Evolutionary conservation across 2,888 invertebrate genomes (phyloP).

Genomic region (Steinernema carpocapsae): DNA sequence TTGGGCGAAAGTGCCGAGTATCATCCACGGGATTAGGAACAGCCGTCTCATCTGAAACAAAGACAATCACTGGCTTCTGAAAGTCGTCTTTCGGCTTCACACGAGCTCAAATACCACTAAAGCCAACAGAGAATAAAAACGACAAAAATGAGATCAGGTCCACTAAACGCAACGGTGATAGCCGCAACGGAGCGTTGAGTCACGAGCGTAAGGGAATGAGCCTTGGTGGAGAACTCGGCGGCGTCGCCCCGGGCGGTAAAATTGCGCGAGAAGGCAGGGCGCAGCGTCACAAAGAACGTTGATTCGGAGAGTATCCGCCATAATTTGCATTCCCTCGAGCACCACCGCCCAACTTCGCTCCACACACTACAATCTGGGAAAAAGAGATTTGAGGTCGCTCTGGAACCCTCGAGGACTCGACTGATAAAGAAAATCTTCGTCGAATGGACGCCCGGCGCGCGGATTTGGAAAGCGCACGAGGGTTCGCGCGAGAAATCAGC

Average conservation of each 20-base stretch:
- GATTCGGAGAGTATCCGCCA: slow-evolving; percentile 26
- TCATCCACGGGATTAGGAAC: slow-evolving; percentile 21
- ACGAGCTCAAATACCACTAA: neutral
- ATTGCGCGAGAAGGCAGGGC: neutral
- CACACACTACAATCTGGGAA: neutral
- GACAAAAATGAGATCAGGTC: neutral
- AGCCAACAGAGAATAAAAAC: neutral
- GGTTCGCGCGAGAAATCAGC: slow-evolving; percentile 9
- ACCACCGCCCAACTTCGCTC: too few relatives aligned
- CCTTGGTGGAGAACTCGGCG: neutral
- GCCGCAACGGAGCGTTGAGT: neutral
- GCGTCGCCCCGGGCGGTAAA: slow-evolving; percentile 23
- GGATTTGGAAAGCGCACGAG: slow-evolving; percentile 9
- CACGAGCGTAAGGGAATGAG: neutral
- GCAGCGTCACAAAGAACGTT: neutral
- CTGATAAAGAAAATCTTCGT: slow-evolving; percentile 12
- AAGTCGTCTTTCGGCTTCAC: neutral
- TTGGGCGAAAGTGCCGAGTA: neutral
- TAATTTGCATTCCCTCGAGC: slow-evolving; percentile 6
- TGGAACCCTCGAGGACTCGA: neutral
- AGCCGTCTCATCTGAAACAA: slow-evolving; percentile 18
- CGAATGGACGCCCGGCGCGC: neutral
- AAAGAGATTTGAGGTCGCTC: slow-evolving; percentile 2
- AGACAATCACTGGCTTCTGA: neutral
- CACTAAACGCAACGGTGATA: neutral